Percentiles rank a stretch among this genome's conserved stretches.
These are phyloP conservation scores for Physeter macrocephalus DNA, from an alignment of 2,113 vertebrate species.

Conservation along the genomic window DNA sequence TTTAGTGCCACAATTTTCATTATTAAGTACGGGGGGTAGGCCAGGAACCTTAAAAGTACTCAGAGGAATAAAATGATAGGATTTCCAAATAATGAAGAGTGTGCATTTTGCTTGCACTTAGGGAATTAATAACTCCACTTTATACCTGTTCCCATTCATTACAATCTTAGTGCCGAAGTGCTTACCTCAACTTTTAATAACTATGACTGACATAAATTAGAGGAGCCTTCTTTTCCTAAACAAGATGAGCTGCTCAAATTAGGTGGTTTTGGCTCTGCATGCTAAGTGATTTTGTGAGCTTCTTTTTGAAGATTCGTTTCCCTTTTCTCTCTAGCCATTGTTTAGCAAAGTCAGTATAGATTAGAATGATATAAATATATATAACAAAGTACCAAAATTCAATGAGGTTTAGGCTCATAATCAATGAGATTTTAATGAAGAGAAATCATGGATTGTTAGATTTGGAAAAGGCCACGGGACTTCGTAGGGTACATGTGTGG, in stretches of 20 bases:
- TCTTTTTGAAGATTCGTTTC: constrained; percentile 24
- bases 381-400: constrained; percentile 10
- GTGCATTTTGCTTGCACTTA: background rate
- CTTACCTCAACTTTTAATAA: constrained; percentile 21
- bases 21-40: background rate
- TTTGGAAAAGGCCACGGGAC: background rate
- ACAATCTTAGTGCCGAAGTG: constrained; percentile 4
- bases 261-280: background rate
- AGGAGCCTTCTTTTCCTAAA: constrained; percentile 26
- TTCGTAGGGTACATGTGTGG: background rate
- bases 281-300: constrained; percentile 31
- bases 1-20: constrained; percentile 20
- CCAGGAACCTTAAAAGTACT: constrained; percentile 30
- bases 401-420: background rate
- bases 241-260: background rate
- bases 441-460: constrained; percentile 21
- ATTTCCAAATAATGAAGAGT: background rate
- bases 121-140: constrained; percentile 46
- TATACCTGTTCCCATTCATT: background rate
- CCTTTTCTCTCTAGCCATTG: background rate
- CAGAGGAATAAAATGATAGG: constrained; percentile 13
- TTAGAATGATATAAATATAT: constrained; percentile 21
- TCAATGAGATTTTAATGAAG: constrained; percentile 34
- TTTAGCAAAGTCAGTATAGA: constrained; percentile 17
- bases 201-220: background rate